These are phyloP conservation scores for Thera obeliscata DNA, from an alignment of 2,888 invertebrate genomes.

Conservation along the genomic window DNA sequence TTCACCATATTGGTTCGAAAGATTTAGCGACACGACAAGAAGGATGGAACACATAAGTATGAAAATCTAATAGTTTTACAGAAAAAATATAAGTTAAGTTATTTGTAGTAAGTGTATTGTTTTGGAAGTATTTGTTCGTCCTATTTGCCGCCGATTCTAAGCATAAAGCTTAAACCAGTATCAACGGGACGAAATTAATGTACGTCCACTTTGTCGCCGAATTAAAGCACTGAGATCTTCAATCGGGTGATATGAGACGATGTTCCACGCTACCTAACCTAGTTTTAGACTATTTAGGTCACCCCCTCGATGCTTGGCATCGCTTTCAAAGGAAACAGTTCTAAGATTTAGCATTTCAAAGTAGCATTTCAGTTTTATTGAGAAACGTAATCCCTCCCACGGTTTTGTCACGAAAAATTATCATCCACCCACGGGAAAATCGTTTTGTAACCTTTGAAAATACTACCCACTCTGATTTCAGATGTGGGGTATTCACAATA, in stretches of 20 bases:
- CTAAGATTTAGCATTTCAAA: background rate
- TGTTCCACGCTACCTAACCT: background rate
- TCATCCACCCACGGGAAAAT: background rate
- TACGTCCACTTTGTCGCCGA: constrained; percentile 30
- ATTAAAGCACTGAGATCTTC: constrained; percentile 21
- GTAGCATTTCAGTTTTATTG: background rate
- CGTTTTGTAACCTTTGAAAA: background rate
- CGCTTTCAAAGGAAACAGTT: background rate
- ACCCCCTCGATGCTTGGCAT: background rate
- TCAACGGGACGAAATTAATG: constrained; percentile 68
- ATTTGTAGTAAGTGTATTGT: no score
- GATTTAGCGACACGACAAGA: no score
- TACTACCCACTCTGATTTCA: background rate
- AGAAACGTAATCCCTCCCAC: background rate
- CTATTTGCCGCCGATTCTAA: constrained; percentile 78
- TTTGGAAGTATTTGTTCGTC: constrained; percentile 59
- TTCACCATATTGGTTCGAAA: no score
- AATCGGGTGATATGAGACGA: constrained; percentile 31
- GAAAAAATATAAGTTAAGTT: no score
- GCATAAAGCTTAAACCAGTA: constrained; percentile 72
- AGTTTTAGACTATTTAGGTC: background rate
- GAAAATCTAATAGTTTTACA: no score
- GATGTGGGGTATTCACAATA: constrained; percentile 3
- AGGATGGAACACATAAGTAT: no score
- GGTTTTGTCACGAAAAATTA: background rate